phyloP scores from a whole-genome alignment of 2,797 vertebrate genomes.

The Sternarchorhynchus goeldii region DNA sequence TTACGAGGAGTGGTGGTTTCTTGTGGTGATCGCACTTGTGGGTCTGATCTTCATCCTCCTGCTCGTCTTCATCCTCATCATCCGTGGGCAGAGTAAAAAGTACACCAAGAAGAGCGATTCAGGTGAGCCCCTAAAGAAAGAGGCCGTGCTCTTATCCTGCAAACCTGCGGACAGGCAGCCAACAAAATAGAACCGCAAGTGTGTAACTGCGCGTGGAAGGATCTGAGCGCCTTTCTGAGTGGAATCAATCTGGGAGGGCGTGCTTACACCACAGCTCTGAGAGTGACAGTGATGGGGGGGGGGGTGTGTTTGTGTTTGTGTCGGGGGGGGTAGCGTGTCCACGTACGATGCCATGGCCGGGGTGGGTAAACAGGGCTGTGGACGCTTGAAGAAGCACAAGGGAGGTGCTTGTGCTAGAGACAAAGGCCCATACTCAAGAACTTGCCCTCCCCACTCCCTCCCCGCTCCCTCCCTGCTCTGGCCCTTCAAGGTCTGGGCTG shows the following conservation, averaged over 20 bases:
- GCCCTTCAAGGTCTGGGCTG: slow-evolving; percentile 37
- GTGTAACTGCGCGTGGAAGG: slow-evolving; percentile 15
- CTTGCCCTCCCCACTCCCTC: slow-evolving; percentile 29
- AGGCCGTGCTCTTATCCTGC: not conserved
- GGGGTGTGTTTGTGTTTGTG: slow-evolving; percentile 24
- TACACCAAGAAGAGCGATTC: slow-evolving; percentile 94
- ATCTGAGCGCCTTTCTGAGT: slow-evolving; percentile 33
- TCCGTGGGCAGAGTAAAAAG: slow-evolving; percentile 96
- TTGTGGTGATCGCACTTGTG: slow-evolving; percentile 94
- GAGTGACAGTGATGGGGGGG: not conserved
- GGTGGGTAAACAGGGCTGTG: slow-evolving; percentile 58
- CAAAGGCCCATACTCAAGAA: slow-evolving; percentile 65
- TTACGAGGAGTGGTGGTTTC: slow-evolving; percentile 99
- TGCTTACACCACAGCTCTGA: slow-evolving; percentile 16
- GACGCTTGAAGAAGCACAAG: slow-evolving; percentile 61
- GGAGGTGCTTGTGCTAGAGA: slow-evolving; percentile 63
- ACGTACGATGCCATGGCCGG: slow-evolving; percentile 48
- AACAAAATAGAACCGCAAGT: slow-evolving; percentile 21
- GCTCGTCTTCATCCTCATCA: slow-evolving; percentile 95
- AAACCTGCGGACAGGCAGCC: not conserved
- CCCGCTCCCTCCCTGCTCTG: slow-evolving; percentile 29
- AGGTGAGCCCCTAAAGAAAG: slow-evolving; percentile 71
- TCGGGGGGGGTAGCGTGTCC: slow-evolving; percentile 55
- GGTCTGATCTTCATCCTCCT: slow-evolving; percentile 98
- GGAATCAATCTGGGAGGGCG: slow-evolving; percentile 19